Conservation (phyloP, 2,797 vertebrate species). For the Monodelphis domestica region DNA sequence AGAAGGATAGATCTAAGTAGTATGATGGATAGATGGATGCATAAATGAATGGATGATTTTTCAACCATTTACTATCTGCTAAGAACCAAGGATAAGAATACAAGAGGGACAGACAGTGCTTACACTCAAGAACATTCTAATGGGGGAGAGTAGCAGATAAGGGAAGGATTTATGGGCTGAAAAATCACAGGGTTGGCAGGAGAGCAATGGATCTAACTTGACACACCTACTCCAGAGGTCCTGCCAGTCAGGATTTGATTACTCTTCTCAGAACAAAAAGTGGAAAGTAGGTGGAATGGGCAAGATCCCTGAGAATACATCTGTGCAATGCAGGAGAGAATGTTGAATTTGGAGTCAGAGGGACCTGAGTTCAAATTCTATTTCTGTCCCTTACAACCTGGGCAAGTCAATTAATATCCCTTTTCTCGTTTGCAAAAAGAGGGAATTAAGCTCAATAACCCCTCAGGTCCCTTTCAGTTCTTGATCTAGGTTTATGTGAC, state of each 20-base stretch:
- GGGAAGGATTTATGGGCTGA: not conserved
- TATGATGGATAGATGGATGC: not conserved
- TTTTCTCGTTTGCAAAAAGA: constrained; percentile 20
- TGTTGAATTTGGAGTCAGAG: not conserved
- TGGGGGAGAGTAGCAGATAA: not conserved
- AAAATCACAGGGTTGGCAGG: not conserved
- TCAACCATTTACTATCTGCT: not conserved
- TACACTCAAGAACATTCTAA: not conserved
- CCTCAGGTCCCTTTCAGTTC: not conserved
- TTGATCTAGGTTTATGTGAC: not conserved
- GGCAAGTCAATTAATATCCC: not conserved
- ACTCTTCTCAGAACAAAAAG: not conserved
- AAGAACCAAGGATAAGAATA: not conserved
- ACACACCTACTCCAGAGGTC: not conserved
- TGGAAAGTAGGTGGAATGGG: not conserved
- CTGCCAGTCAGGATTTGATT: not conserved
- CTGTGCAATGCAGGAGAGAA: too few species aligned
- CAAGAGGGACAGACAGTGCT: not conserved
- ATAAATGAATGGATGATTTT: not conserved
- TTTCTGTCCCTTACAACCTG: not conserved
- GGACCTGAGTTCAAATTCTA: constrained; percentile 4
- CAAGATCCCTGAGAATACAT: not conserved
- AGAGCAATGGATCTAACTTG: not conserved
- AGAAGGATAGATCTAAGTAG: not conserved
- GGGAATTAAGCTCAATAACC: not conserved